Base-by-base conservation (phyloP, 1,140 invertebrate genomes). In the Drosophila arizonae region DNA sequence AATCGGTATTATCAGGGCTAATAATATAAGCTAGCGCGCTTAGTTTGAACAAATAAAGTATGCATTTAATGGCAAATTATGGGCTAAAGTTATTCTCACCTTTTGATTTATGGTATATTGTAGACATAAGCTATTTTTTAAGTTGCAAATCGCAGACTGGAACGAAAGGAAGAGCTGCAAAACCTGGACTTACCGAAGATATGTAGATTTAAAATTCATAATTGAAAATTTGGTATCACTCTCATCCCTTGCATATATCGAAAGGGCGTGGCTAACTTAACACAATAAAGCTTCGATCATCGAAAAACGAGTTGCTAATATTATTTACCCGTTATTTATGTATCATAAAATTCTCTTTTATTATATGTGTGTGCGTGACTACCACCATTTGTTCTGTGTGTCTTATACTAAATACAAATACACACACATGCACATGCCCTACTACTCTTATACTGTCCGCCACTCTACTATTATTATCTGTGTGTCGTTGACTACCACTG, bases 1-100 rank as follows among this genome's bases (percentile, higher is more conserved):
- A 79, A 50, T 55, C 55, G 57, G 61, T 67, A 43, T 71, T 80
- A 71, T 71, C 69, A 58, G 52, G 60, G 63, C 69, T 66, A 69
- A 68, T 24, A 76, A 41, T 48, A 51, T 64, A 77, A 75, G 73
- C 60, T 70, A 64, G 65, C 54, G 46, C 45, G 66, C 66, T 86
- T 81, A 81, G 82, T 76, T 65, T 71, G 64, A 48, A 81, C 58
- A 55, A 85, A 85, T 85, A 85, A 86, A 86, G 66, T 57, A 51
- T 69, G 62, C 71, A 71, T 69, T 81, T 75, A 81, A 50, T 54
- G 52, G 52, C 62, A 48, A 61, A 51, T 72, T 56, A 46, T 68
- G 54, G 45, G 51, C 54, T 55, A 62, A 72, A 45, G 61, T 46
- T 9, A 55, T 65, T 81, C 52, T 77, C 66, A 57, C 67, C 67